Conservation (phyloP, 2,113 vertebrate species). For the Arothron firmamentum region DNA sequence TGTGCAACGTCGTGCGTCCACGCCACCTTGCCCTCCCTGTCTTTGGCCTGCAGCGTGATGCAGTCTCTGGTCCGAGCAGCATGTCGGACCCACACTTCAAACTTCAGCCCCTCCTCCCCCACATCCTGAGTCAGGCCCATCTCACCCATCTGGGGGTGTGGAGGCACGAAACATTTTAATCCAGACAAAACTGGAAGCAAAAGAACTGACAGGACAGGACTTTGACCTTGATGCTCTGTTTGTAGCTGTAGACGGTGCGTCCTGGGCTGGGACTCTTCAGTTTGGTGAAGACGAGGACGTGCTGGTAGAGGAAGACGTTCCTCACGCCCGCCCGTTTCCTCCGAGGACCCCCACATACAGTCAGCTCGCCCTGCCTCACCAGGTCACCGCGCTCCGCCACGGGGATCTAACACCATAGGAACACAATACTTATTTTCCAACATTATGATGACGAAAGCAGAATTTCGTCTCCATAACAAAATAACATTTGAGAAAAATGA, state of each 20-base stretch:
- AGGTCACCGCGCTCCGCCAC: constrained; percentile 81
- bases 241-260: constrained; percentile 76
- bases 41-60: constrained; percentile 79
- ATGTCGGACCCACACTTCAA: constrained; percentile 86
- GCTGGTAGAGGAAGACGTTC: constrained; percentile 86
- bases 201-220: neutral
- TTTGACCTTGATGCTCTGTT: constrained; percentile 78
- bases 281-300: constrained; percentile 84
- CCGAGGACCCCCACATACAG: constrained; percentile 76
- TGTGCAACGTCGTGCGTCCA: constrained; percentile 87
- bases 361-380: constrained; percentile 83
- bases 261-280: constrained; percentile 76
- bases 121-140: constrained; percentile 90
- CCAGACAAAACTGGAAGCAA: neutral
- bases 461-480: too few species aligned
- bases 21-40: constrained; percentile 67
- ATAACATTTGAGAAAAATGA: too few species aligned
- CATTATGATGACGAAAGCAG: too few species aligned
- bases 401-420: constrained; percentile 50
- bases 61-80: constrained; percentile 78
- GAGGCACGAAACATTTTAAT: neutral
- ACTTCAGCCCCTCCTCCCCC: constrained; percentile 81
- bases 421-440: too few species aligned
- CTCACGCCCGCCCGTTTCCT: constrained; percentile 78
- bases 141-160: constrained; percentile 76